phyloP scores from a whole-genome alignment of 2,113 vertebrate species.

The Sylvilagus bachmani region DNA sequence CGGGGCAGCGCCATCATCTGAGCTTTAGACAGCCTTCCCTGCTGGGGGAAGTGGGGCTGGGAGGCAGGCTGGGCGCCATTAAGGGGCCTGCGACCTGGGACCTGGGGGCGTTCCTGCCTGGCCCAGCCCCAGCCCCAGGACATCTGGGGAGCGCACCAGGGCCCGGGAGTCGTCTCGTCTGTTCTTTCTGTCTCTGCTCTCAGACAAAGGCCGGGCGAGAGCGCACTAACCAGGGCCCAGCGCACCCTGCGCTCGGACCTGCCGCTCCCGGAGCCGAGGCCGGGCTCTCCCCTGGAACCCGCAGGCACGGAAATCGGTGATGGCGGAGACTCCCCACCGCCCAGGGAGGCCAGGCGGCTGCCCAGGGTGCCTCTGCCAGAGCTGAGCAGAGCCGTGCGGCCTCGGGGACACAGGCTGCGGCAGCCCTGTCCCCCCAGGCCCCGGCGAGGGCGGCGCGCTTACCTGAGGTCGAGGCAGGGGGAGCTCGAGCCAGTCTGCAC shows the following conservation, averaged over 20 bases:
- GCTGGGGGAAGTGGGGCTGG: background rate
- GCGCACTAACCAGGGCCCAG: too few species aligned
- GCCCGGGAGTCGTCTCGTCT: too few species aligned
- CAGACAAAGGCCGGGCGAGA: too few species aligned
- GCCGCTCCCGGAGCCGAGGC: too few species aligned
- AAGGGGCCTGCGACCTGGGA: too few species aligned
- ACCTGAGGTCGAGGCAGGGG: slow-evolving; percentile 98
- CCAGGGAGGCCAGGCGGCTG: background rate
- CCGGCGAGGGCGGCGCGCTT: background rate
- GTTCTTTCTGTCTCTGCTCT: too few species aligned
- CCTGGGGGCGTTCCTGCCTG: too few species aligned
- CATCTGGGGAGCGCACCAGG: too few species aligned
- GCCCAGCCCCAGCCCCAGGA: too few species aligned
- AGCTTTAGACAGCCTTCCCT: background rate
- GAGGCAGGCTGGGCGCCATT: too few species aligned
- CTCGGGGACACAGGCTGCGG: background rate
- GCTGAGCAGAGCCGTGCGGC: background rate
- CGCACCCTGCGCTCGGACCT: too few species aligned
- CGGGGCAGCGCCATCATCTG: background rate
- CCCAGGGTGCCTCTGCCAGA: background rate
- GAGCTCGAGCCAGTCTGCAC: slow-evolving; percentile 98
- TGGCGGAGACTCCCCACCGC: background rate
- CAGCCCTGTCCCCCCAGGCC: background rate
- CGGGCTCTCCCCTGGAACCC: too few species aligned
- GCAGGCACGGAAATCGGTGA: background rate